Evolutionary conservation across 2,113 vertebrate genomes (phyloP).

Genomic region (Oncorhynchus clarkii): DNA sequence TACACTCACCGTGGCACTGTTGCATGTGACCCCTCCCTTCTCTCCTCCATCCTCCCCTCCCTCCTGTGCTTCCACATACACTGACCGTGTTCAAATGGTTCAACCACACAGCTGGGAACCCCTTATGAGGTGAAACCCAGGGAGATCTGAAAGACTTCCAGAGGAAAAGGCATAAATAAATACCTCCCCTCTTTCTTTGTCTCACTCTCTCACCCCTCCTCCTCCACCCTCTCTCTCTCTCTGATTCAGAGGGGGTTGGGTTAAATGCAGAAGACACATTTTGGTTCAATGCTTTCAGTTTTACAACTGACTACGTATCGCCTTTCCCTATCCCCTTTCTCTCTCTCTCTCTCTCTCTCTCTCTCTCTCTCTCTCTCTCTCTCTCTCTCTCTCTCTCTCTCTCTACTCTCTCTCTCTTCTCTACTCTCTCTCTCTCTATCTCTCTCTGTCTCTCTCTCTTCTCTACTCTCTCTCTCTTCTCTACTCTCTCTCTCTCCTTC

Average conservation of each 20-base stretch:
- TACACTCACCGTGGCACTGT: background rate
- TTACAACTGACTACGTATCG: no score
- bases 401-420: background rate
- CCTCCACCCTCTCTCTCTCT: background rate
- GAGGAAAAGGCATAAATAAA: no score
- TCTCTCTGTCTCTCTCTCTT: background rate
- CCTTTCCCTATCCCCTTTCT: background rate
- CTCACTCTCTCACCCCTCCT: constrained; percentile 16
- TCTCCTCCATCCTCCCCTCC: background rate
- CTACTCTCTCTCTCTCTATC: background rate
- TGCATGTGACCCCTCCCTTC: background rate
- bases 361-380: constrained; percentile 3
- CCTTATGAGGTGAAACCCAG: no score
- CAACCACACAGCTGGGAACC: no score
- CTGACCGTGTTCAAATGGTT: background rate
- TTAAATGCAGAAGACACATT: no score
- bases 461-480: no score
- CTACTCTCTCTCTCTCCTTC: no score
- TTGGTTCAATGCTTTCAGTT: no score
- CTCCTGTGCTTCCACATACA: background rate
- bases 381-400: no score
- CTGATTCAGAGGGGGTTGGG: no score
- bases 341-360: background rate
- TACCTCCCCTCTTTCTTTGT: background rate
- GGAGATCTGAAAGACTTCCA: no score